phyloP scores from a whole-genome alignment of 2,113 vertebrate species.

The Grallaria varia region DNA sequence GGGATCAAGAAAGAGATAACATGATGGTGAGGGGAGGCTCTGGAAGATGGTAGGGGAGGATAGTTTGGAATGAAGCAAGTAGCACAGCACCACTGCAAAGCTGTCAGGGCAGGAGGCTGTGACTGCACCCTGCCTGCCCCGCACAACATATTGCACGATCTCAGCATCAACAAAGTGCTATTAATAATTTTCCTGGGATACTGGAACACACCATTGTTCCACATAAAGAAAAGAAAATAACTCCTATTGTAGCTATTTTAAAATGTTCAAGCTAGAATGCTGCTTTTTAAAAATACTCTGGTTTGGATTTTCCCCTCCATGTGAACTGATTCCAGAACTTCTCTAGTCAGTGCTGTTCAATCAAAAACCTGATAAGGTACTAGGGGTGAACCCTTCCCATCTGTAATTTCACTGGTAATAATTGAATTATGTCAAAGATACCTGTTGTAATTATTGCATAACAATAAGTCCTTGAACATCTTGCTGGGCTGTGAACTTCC shows the following conservation, averaged over 20 bases:
- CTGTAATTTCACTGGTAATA: neutral
- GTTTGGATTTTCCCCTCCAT: neutral
- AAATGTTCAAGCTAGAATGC: neutral
- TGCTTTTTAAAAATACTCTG: neutral
- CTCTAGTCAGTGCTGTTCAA: neutral
- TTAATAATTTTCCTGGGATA: conserved; percentile 35
- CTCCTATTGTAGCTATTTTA: conserved; percentile 7
- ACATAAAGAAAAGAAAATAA: conserved; percentile 38
- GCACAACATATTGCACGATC: rapidly evolving
- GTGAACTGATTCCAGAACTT: neutral
- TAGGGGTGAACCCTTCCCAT: neutral
- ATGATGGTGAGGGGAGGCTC: neutral
- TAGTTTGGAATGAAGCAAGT: neutral
- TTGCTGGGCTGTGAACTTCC: neutral
- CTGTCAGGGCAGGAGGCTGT: neutral
- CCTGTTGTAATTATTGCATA: neutral
- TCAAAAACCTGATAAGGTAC: neutral
- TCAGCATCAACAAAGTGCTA: neutral
- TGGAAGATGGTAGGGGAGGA: neutral
- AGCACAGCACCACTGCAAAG: neutral
- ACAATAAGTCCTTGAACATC: neutral
- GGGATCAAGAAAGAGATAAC: neutral
- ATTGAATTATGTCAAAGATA: neutral
- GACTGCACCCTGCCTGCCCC: neutral
- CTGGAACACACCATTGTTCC: conserved; percentile 1